These are phyloP conservation scores for Leptoclinus maculatus DNA, from an alignment of 2,797 vertebrate genomes.

Conservation along the genomic window DNA sequence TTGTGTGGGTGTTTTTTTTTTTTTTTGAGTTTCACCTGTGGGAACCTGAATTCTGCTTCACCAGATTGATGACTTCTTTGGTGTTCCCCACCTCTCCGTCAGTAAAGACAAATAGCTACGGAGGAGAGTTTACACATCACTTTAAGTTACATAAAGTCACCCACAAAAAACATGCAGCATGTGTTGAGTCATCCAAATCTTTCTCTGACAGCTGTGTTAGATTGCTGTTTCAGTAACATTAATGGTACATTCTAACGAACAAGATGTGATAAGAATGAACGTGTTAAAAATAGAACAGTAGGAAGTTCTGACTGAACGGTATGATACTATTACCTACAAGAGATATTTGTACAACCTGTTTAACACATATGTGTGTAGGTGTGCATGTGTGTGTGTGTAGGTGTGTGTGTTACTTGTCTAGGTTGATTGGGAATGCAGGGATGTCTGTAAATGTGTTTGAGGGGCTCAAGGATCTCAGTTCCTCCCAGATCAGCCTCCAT, in stretches of 20 bases:
- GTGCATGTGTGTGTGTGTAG: too few species aligned
- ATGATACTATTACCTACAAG: too few species aligned
- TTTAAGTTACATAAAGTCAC: background rate
- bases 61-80: slow-evolving; percentile 75
- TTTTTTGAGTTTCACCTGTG: slow-evolving; percentile 80
- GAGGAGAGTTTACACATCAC: slow-evolving; percentile 16
- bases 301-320: too few species aligned
- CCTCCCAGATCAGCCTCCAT: slow-evolving; percentile 69
- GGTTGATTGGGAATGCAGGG: slow-evolving; percentile 66
- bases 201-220: background rate
- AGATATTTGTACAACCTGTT: too few species aligned
- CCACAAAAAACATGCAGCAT: background rate
- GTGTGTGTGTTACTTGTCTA: slow-evolving; percentile 66
- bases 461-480: slow-evolving; percentile 64
- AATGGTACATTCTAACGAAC: too few species aligned
- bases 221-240: background rate
- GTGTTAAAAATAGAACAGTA: too few species aligned
- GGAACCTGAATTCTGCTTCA: slow-evolving; percentile 68
- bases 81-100: slow-evolving; percentile 84
- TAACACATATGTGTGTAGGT: slow-evolving; percentile 7
- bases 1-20: background rate
- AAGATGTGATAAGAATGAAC: too few species aligned
- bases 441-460: slow-evolving; percentile 65
- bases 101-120: slow-evolving; percentile 85
- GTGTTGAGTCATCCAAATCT: background rate